A percentile compares a stretch with the other conserved stretches of the same genome.
phyloP scores from a whole-genome alignment of 2,113 vertebrate species.

The Anarrhichthys ocellatus region DNA sequence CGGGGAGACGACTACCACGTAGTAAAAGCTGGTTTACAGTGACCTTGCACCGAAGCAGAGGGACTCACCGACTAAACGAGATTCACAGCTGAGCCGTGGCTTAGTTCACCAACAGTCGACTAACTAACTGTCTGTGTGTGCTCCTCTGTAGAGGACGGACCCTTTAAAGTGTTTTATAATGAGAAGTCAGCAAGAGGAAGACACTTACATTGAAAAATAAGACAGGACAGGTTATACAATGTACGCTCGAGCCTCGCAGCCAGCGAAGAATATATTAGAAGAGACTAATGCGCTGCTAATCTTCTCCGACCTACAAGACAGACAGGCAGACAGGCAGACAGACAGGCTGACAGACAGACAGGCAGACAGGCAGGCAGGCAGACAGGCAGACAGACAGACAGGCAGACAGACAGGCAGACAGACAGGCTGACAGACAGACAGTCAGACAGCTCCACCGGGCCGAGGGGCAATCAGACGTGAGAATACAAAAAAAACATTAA shows the following conservation, averaged over 20 bases:
- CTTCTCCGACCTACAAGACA: slow-evolving; percentile 54
- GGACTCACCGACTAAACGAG: not conserved
- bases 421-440: slow-evolving; percentile 17
- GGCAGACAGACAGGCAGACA: slow-evolving; percentile 6
- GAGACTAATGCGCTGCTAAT: slow-evolving; percentile 70
- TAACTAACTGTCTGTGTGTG: slow-evolving; percentile 13
- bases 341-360: no score
- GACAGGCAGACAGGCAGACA: slow-evolving; percentile 5
- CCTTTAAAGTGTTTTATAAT: slow-evolving; percentile 31
- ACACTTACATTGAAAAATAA: slow-evolving; percentile 27
- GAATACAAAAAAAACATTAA: slow-evolving; percentile 34
- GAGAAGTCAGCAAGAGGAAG: slow-evolving; percentile 27
- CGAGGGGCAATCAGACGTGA: slow-evolving; percentile 20
- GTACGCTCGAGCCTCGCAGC: slow-evolving; percentile 38
- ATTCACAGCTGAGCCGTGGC: not conserved
- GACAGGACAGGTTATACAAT: slow-evolving; percentile 36
- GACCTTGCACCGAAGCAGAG: not conserved
- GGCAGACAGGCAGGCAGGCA: not conserved
- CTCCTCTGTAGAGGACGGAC: not conserved
- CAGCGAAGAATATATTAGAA: slow-evolving; percentile 56
- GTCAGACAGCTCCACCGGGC: slow-evolving; percentile 21
- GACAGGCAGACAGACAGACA: slow-evolving; percentile 3
- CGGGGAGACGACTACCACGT: not conserved
- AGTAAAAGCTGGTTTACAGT: not conserved
- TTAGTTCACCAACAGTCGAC: slow-evolving; percentile 10